phyloP scores from a whole-genome alignment of 2,113 vertebrate species.

The Leptodactylus fuscus region DNA sequence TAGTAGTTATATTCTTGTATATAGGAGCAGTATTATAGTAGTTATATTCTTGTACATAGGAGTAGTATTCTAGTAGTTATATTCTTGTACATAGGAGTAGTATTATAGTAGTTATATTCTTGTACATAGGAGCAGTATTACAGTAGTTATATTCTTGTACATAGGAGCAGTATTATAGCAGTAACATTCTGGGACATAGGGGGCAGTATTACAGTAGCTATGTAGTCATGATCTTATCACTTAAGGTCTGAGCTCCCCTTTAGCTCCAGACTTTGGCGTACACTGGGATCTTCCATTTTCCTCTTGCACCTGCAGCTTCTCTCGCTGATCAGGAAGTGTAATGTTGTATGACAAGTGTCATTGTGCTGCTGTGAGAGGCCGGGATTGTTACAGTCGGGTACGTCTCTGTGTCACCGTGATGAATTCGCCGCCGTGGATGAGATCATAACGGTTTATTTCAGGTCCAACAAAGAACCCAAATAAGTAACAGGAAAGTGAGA shows the following conservation, averaged over 20 bases:
- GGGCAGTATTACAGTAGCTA: too few species aligned
- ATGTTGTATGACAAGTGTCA: conserved; percentile 13
- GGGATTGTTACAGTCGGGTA: conserved; percentile 10
- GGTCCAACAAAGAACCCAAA: conserved; percentile 16
- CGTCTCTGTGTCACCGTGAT: background rate
- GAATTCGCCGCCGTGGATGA: conserved; percentile 5
- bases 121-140: too few species aligned
- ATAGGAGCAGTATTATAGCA: too few species aligned
- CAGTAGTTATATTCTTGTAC: too few species aligned
- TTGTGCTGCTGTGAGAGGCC: background rate
- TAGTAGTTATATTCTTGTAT: too few species aligned
- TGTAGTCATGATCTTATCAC: too few species aligned
- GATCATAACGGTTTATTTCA: conserved; percentile 24
- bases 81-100: too few species aligned
- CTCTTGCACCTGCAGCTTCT: background rate
- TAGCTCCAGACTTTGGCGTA: background rate
- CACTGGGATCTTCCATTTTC: background rate
- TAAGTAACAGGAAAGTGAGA: conserved; percentile 39
- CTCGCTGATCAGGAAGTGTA: background rate
- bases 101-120: too few species aligned
- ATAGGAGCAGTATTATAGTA: too few species aligned
- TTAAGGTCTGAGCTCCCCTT: background rate
- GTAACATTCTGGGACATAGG: too few species aligned
- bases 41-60: too few species aligned
- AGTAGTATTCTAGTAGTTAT: too few species aligned